These are phyloP conservation scores for Tamias sibiricus DNA, from an alignment of 2,113 vertebrate genomes.

Conservation along the genomic window DNA sequence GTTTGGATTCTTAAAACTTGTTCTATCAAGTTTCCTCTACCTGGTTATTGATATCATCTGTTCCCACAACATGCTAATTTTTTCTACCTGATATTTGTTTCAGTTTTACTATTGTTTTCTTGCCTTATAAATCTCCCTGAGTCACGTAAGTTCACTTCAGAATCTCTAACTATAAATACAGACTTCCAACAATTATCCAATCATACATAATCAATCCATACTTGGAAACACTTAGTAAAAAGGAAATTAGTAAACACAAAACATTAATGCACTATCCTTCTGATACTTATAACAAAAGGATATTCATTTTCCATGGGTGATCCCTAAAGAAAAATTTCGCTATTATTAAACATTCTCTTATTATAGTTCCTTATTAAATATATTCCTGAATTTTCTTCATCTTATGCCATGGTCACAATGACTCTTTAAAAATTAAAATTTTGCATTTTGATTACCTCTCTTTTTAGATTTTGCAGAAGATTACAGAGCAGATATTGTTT, in stretches of 20 bases:
- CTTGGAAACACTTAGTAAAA: constrained; percentile 14
- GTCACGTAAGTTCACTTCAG: not conserved
- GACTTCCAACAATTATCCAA: not conserved
- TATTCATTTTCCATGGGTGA: not conserved
- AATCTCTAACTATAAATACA: not conserved
- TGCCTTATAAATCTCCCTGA: not conserved
- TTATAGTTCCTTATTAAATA: constrained; percentile 58
- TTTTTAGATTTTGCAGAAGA: constrained; percentile 76
- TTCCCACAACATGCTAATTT: not conserved
- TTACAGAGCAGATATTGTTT: constrained; percentile 83
- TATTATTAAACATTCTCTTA: constrained; percentile 7
- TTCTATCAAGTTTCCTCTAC: not conserved
- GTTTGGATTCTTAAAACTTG: constrained; percentile 10
- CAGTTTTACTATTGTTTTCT: not conserved
- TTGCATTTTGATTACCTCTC: constrained; percentile 80
- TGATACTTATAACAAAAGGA: not conserved
- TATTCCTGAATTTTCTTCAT: constrained; percentile 74
- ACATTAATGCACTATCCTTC: not conserved
- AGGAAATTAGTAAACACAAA: constrained; percentile 41
- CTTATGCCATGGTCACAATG: constrained; percentile 65
- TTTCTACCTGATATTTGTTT: not conserved
- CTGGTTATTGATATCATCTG: not conserved
- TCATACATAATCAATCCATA: not conserved
- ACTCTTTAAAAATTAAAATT: constrained; percentile 79
- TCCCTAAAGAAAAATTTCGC: constrained; percentile 45